Evolutionary conservation across 2,797 vertebrate species (phyloP).

Genomic region (Lagocephalus sceleratus): DNA sequence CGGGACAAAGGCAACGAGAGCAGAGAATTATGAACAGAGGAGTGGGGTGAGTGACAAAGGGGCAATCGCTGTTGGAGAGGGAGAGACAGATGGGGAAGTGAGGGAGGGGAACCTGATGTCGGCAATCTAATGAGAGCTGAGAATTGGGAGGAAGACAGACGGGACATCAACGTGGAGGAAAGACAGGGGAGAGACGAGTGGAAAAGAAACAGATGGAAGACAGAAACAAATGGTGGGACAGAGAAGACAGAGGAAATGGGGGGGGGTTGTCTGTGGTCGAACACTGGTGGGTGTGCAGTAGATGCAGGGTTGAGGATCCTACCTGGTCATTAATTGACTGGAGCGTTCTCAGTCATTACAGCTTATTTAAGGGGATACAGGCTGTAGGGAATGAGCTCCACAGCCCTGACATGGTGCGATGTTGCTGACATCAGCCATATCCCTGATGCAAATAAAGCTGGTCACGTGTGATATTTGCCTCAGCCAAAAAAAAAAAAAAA

Average conservation of each 20-base stretch:
- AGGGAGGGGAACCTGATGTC: constrained; percentile 3
- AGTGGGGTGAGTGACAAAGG: constrained; percentile 13
- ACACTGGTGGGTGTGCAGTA: constrained; percentile 2
- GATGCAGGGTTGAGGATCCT: constrained; percentile 7
- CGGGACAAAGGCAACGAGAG: constrained; percentile 17
- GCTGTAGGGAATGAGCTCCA: constrained; percentile 25
- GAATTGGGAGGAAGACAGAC: constrained; percentile 26
- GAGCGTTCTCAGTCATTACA: constrained; percentile 41
- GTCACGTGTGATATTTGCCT: constrained; percentile 15
- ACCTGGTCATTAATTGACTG: constrained; percentile 21
- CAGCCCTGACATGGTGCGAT: constrained; percentile 26
- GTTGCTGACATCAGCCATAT: constrained; percentile 14
- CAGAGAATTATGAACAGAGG: constrained; percentile 7
- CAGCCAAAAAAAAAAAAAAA: constrained; percentile 14
- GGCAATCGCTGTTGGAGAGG: constrained; percentile 19
- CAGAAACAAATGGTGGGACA: constrained; percentile 11
- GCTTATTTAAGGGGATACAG: constrained; percentile 34
- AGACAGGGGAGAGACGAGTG: neutral
- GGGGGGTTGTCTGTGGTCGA: neutral
- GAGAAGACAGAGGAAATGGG: constrained; percentile 3
- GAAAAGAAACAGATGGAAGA: constrained; percentile 17
- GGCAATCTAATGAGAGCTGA: constrained; percentile 32
- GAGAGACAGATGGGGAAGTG: constrained; percentile 24
- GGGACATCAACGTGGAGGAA: constrained; percentile 11
- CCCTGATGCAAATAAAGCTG: constrained; percentile 8